Base-by-base conservation (phyloP, 2,797 vertebrate genomes). In the Melanotaenia parkinsoni region DNA sequence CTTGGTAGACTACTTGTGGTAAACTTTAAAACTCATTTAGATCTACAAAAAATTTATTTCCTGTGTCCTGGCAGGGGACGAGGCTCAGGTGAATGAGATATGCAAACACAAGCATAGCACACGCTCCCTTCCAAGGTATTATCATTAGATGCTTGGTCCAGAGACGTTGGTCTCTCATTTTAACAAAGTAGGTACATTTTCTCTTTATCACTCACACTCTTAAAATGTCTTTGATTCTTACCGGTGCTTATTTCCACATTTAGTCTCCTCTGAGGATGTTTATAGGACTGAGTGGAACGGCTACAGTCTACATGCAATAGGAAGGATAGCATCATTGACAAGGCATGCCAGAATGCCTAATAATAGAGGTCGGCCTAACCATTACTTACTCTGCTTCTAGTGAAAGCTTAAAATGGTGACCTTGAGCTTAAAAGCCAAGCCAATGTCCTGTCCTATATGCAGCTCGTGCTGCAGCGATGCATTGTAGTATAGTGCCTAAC, bases 171-270 rank as follows among this genome's bases (percentile, higher is more conserved):
- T n/a, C 11, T 50, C 47, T 53, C 3, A 53, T 53, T 53, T 45
- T 20, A 45, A 51, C 47, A 3, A n/a, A 51, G n/a, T 51, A 24
- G 22, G 10, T 24, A 24, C 22, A 53, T 12, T 51, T 45, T 58
- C 50, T 61, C 28, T 30, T 30, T 30, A 30, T 86, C 78, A 74
- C 77, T 69, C 65, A 51, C 63, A 35, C 74, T 70, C 65, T 67
- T 65, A 86, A 88, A 86, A 90, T 83, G 83, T 85, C 72, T 38
- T 26, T 69, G 80, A 83, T 79, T 89, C 78, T 80, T 85, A 77
- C 85, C 86, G 81, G 88, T 87, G 83, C 84, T 91, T 86, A 89
- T 87, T 84, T 83, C 80, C 77, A 84, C 80, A 86, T 82, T 90
- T 89, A 82, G 80, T 64, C 66, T 76, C 72, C 63, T 68, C 74